A percentile compares a stretch with the other conserved stretches of the same genome.
phyloP scores from a whole-genome alignment of 2,888 invertebrate genomes.

The Hoplodrina ambigua region DNA sequence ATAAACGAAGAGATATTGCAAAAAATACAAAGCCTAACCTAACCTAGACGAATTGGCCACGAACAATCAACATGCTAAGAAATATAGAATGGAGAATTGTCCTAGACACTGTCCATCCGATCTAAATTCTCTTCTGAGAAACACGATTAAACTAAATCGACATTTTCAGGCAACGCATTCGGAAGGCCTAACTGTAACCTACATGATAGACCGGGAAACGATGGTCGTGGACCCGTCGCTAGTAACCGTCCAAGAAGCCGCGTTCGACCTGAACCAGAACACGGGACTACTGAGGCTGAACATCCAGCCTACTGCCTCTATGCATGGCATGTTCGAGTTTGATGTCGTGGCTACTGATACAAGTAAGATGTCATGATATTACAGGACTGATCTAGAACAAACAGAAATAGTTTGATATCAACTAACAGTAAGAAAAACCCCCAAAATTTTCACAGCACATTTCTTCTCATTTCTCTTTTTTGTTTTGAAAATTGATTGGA shows the following conservation, averaged over 20 bases:
- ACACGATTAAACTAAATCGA: background rate
- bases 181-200: slow-evolving; percentile 84
- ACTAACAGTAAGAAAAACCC: no score
- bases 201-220: slow-evolving; percentile 77
- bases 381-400: background rate
- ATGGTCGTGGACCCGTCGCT: slow-evolving; percentile 85
- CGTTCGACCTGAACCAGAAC: slow-evolving; percentile 82
- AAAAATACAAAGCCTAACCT: background rate
- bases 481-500: no score
- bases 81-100: no score
- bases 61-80: no score
- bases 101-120: no score
- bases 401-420: no score
- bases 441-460: no score
- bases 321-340: slow-evolving; percentile 92
- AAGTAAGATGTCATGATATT: slow-evolving; percentile 69
- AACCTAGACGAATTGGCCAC: background rate
- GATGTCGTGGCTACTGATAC: slow-evolving; percentile 88
- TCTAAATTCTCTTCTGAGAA: background rate
- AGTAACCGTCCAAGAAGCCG: slow-evolving; percentile 74
- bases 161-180: slow-evolving; percentile 90
- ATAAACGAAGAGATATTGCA: no score
- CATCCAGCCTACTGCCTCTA: slow-evolving; percentile 87
- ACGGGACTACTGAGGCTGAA: slow-evolving; percentile 86
- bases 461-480: no score